Conservation (phyloP, 2,888 invertebrate species). For the Rhamnusium bicolor region DNA sequence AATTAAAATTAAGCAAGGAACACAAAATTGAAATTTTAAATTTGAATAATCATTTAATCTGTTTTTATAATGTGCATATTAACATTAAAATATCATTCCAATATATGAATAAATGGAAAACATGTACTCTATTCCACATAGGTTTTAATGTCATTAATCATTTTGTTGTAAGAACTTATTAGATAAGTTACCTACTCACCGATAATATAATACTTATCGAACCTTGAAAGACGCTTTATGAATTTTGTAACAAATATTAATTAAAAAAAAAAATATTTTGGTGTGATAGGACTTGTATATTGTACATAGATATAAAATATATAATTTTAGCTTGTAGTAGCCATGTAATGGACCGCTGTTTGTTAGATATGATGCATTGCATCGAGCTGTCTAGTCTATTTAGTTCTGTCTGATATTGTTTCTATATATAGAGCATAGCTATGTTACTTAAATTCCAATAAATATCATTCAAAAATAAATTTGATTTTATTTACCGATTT, state of each 20-base stretch:
- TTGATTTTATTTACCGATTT: not conserved
- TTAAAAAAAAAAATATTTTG: conserved; percentile 38
- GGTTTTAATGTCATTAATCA: not conserved
- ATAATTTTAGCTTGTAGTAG: conserved; percentile 58
- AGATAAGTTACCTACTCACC: not conserved
- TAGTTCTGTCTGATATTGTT: conserved; percentile 54
- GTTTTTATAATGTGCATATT: too few relatives aligned
- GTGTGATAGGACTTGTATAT: conserved; percentile 48
- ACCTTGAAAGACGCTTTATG: not conserved
- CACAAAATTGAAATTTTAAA: too few relatives aligned
- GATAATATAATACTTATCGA: conserved; percentile 3
- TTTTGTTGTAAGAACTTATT: not conserved
- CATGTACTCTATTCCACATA: not conserved
- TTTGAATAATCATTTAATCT: too few relatives aligned
- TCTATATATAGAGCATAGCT: conserved; percentile 54
- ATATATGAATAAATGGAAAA: too few relatives aligned
- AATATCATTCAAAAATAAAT: conserved; percentile 28
- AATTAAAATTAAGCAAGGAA: too few relatives aligned
- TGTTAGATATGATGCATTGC: conserved; percentile 66
- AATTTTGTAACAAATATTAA: conserved; percentile 32
- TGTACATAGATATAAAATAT: conserved; percentile 44
- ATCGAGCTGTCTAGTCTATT: conserved; percentile 69
- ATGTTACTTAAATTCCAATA: conserved; percentile 56
- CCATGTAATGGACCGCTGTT: conserved; percentile 65
- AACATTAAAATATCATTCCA: too few relatives aligned